phyloP scores from a whole-genome alignment of 1,140 invertebrate species.

The Ladona fulva region DNA sequence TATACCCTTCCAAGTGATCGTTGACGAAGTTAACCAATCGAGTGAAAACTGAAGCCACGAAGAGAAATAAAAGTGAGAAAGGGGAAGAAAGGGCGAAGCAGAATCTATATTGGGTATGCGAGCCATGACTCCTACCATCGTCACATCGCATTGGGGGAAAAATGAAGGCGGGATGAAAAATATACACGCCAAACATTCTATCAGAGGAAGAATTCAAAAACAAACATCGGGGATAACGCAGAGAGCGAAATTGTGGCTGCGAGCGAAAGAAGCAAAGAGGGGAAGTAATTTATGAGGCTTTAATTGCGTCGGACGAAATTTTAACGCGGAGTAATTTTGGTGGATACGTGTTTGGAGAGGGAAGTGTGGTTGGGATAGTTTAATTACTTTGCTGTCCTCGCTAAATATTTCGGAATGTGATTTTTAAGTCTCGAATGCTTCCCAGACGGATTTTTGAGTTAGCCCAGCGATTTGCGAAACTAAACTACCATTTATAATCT shows the following conservation, averaged over 20 bases:
- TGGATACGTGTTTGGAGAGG: not conserved
- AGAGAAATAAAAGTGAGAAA: not conserved
- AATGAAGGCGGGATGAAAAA: not conserved
- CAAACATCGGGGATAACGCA: not conserved
- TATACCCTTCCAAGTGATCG: too few species aligned
- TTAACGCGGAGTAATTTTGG: not conserved
- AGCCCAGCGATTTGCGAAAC: too few species aligned
- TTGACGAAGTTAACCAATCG: too few species aligned
- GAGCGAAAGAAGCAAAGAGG: not conserved
- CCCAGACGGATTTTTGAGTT: too few species aligned
- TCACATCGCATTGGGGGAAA: not conserved
- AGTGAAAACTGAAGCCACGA: too few species aligned
- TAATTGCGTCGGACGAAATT: conserved; percentile 9
- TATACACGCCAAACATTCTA: not conserved
- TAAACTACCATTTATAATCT: too few species aligned
- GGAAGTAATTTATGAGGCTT: conserved; percentile 6
- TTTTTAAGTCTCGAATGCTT: too few species aligned
- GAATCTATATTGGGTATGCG: not conserved
- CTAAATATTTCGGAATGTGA: too few species aligned
- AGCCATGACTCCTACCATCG: not conserved
- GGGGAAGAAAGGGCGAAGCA: not conserved
- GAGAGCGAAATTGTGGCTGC: not conserved
- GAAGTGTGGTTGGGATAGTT: not conserved
- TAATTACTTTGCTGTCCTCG: not conserved
- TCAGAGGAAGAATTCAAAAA: not conserved